Base-by-base conservation (phyloP, 2,888 invertebrate species). In the Ectemnius cavifrons region DNA sequence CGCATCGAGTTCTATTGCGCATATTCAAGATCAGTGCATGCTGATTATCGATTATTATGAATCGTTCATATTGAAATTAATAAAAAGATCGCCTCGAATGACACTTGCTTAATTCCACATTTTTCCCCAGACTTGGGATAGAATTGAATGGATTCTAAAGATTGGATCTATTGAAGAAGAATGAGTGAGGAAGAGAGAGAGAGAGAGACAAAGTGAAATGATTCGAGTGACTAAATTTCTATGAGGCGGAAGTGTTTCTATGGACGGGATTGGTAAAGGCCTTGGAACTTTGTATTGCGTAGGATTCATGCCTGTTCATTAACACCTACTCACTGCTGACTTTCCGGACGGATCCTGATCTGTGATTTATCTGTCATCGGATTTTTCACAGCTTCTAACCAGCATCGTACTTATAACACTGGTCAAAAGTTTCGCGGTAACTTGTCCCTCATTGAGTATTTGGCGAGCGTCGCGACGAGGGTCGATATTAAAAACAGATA, bases 41-140 rank as follows among this genome's bases (percentile, higher is more conserved):
- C 66, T 72, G 76, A 67, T 23, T 23, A 3, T 23, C 23, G 23
- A 75, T 64, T 73, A 69, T 79, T 63, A 27, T 23, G 27, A 47
- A 27, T 60, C 61, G 16, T 18, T 27, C 45, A 27, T 3, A 13
- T 57, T 23, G 58, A 63, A 74, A 79, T 77, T 80, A 71, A 79
- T 77, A 82, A 83, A 77, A 80, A 73, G 73, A 73, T 75, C 61
- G 58, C 63, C 56, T 3, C 63, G 13, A 45, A 14, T 28, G 46
- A 63, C 37, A 59, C 56, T 59, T 46, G 52, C 23, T 49, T n/a
- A 23, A 63, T 66, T 47, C 20, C 8, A 37, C 37, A 37, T 37
- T 37, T 37, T 37, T 23, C 23, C 6, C 28, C 6, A 8, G 37
- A 37, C 5, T 37, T 37, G 11, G 37, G 11, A 37, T 37, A 37